Conservation (phyloP, 2,888 invertebrate genomes). For the Keiferia lycopersicella region DNA sequence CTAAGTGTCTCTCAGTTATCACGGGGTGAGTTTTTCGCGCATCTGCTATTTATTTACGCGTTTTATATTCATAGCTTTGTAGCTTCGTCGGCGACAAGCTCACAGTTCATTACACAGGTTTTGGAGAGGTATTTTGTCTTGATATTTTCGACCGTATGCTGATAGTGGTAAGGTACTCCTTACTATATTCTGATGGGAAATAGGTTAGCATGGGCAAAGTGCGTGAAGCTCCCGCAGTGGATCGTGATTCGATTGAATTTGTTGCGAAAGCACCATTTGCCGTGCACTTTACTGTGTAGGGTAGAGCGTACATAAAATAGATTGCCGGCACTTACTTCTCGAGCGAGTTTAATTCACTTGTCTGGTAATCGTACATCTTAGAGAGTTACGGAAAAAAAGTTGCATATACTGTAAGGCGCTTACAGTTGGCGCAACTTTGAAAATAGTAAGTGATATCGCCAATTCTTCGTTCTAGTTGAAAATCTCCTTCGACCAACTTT, state of each 20-base stretch:
- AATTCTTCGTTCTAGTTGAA: too few species aligned
- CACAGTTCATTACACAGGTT: conserved; percentile 72
- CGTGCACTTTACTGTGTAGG: conserved; percentile 40
- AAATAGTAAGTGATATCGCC: too few species aligned
- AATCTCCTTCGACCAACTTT: too few species aligned
- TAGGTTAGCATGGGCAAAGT: conserved; percentile 67
- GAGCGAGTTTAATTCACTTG: conserved; percentile 10
- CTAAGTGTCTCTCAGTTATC: conserved; percentile 75
- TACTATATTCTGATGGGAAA: conserved; percentile 27
- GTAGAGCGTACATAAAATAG: conserved; percentile 29
- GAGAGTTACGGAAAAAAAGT: not conserved
- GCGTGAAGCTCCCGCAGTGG: conserved; percentile 63
- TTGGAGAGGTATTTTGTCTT: conserved; percentile 45
- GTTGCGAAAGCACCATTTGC: conserved; percentile 54
- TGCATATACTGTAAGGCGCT: too few species aligned
- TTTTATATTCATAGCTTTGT: conserved; percentile 78
- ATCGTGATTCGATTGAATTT: conserved; percentile 64
- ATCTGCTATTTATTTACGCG: conserved; percentile 81
- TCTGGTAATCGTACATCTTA: not conserved
- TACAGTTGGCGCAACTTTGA: too few species aligned
- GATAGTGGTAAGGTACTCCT: conserved; percentile 40
- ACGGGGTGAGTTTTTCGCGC: conserved; percentile 79
- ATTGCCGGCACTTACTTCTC: conserved; percentile 26
- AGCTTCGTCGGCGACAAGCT: conserved; percentile 61
- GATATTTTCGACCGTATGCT: conserved; percentile 45